These are phyloP conservation scores for Mylabris sibirica DNA, from an alignment of 2,888 invertebrate genomes.

Conservation along the genomic window DNA sequence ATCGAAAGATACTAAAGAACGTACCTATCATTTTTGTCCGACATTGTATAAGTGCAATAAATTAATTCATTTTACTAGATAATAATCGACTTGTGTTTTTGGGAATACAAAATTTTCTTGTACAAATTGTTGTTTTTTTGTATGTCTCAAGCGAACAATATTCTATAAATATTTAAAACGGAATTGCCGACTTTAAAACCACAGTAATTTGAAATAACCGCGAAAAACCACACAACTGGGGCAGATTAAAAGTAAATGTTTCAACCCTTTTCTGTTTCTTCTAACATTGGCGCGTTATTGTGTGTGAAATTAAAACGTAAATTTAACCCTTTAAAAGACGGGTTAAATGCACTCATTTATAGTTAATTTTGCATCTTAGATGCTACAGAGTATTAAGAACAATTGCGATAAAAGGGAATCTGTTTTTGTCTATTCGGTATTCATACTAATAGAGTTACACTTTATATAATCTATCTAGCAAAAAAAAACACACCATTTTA, in stretches of 20 bases:
- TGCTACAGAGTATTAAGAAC: slow-evolving; percentile 13
- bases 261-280: slow-evolving; percentile 53
- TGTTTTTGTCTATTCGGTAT: slow-evolving; percentile 26
- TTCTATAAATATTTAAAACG: slow-evolving; percentile 58
- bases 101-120: slow-evolving; percentile 25
- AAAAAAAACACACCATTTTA: slow-evolving; percentile 3
- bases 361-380: slow-evolving; percentile 51
- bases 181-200: slow-evolving; percentile 45
- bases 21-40: background rate
- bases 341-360: slow-evolving; percentile 51
- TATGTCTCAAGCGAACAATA: slow-evolving; percentile 56
- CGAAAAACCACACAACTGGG: slow-evolving; percentile 59
- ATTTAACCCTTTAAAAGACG: slow-evolving; percentile 58
- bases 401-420: slow-evolving; percentile 24
- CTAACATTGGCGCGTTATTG: slow-evolving; percentile 58
- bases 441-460: slow-evolving; percentile 31
- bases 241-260: slow-evolving; percentile 53
- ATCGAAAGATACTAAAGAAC: background rate
- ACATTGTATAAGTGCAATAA: slow-evolving; percentile 16
- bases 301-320: slow-evolving; percentile 63
- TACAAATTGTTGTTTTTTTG: background rate
- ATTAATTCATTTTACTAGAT: slow-evolving; percentile 31
- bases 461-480: background rate
- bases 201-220: slow-evolving; percentile 58
- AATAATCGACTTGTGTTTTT: slow-evolving; percentile 22